Evolutionary conservation across 2,797 vertebrate species (phyloP).

Genomic region (Halcyon badia): DNA sequence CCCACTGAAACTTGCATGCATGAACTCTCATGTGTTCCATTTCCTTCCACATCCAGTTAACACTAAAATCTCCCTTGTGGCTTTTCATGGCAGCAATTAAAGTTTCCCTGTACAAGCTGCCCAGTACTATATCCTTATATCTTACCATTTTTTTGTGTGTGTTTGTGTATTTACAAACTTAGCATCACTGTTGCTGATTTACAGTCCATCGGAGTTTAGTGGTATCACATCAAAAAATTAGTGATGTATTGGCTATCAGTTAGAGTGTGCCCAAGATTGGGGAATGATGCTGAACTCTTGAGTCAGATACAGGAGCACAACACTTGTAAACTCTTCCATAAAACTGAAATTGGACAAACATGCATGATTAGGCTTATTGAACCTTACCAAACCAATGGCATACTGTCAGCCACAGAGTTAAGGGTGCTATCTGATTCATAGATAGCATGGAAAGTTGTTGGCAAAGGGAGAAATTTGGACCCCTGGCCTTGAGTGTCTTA

Average conservation of each 20-base stretch:
- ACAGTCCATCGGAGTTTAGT: not conserved
- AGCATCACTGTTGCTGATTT: not conserved
- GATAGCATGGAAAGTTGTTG: not conserved
- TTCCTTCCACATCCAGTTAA: constrained; percentile 27
- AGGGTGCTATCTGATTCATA: not conserved
- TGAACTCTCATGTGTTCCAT: constrained; percentile 20
- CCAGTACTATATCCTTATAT: not conserved
- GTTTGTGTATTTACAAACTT: not conserved
- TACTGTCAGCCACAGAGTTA: not conserved
- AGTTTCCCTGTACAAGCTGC: not conserved
- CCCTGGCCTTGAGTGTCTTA: not conserved
- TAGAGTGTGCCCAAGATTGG: not conserved
- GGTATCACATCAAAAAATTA: not conserved
- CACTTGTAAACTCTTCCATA: not conserved
- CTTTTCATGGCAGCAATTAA: not conserved
- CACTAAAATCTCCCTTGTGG: constrained; percentile 22
- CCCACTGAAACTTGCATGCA: constrained; percentile 5
- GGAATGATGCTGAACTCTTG: not conserved
- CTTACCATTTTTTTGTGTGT: not conserved
- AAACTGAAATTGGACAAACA: not conserved
- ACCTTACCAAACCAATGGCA: not conserved
- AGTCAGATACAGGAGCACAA: not conserved
- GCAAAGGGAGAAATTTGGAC: not conserved
- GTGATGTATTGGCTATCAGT: not conserved
- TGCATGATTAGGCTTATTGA: not conserved